A percentile compares a stretch with the other conserved stretches of the same genome.
These are phyloP conservation scores for Saccopteryx bilineata DNA, from an alignment of 2,113 vertebrate genomes.

Conservation along the genomic window DNA sequence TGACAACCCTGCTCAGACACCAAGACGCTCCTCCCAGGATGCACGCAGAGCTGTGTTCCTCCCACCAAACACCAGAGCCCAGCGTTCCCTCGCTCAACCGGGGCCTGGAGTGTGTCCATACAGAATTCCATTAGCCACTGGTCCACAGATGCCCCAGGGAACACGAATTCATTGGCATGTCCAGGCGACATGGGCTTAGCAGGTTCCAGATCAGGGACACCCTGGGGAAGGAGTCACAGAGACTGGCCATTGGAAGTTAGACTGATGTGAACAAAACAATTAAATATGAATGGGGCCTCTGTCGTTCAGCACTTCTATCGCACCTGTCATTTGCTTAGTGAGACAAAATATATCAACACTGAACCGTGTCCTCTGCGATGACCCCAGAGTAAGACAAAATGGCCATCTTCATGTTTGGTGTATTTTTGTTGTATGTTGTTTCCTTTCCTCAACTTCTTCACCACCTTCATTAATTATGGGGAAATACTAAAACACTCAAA, in stretches of 20 bases:
- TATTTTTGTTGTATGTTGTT: not conserved
- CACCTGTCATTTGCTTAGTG: not conserved
- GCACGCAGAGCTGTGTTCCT: too few relatives aligned
- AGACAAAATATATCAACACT: not conserved
- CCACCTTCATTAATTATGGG: not conserved
- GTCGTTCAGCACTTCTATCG: too few relatives aligned
- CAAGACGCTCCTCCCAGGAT: not conserved
- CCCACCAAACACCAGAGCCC: too few relatives aligned
- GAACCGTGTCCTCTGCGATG: not conserved
- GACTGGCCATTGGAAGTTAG: not conserved
- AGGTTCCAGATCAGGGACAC: not conserved
- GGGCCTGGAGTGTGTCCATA: not conserved
- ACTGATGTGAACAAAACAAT: not conserved
- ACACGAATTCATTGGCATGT: not conserved
- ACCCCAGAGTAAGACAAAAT: not conserved
- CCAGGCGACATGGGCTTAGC: not conserved
- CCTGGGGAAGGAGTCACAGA: not conserved
- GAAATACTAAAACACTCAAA: not conserved
- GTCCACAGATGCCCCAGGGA: not conserved
- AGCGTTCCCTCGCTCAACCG: too few relatives aligned
- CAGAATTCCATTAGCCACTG: not conserved
- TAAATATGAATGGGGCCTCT: not conserved
- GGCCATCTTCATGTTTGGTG: not conserved
- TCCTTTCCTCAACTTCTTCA: not conserved
- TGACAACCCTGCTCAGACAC: not conserved